Conservation (phyloP, 2,797 vertebrate species). For the Lithobates sylvaticus region DNA sequence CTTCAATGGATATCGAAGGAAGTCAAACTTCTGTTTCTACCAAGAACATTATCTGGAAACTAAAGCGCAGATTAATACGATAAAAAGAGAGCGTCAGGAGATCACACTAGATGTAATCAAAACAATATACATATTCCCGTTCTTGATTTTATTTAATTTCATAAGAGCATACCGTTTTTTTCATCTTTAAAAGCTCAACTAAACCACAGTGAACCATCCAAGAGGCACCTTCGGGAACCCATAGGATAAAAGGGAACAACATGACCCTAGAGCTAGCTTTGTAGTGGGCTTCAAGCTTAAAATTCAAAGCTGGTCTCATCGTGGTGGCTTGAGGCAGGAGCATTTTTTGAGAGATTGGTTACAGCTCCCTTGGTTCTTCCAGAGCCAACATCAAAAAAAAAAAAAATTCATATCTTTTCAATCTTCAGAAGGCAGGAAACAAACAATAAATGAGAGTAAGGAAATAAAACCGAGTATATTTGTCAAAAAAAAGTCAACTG, state of each 20-base stretch:
- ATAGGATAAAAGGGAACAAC: slow-evolving; percentile 31
- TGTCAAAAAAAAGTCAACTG: background rate
- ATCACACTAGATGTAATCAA: background rate
- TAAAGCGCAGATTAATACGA: too few species aligned
- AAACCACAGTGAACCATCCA: slow-evolving; percentile 5
- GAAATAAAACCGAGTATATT: background rate
- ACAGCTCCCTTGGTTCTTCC: slow-evolving; percentile 20
- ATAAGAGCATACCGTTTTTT: background rate
- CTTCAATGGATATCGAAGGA: too few species aligned
- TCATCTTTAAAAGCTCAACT: background rate
- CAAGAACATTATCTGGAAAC: too few species aligned
- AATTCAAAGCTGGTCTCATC: slow-evolving; percentile 29
- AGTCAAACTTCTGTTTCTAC: too few species aligned
- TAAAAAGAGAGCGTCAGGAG: background rate
- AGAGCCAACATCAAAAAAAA: slow-evolving; percentile 32
- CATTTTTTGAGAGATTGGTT: slow-evolving; percentile 5
- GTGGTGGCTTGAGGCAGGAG: slow-evolving; percentile 6
- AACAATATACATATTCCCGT: background rate
- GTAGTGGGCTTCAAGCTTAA: slow-evolving; percentile 10
- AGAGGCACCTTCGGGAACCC: slow-evolving; percentile 13
- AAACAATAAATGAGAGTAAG: slow-evolving; percentile 13
- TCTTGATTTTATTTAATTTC: background rate
- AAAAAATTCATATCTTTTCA: slow-evolving; percentile 16
- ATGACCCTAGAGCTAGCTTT: slow-evolving; percentile 6
- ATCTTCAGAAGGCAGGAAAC: slow-evolving; percentile 26